phyloP scores from a whole-genome alignment of 2,888 invertebrate species.

The Himalopsyche kuldschensis region DNA sequence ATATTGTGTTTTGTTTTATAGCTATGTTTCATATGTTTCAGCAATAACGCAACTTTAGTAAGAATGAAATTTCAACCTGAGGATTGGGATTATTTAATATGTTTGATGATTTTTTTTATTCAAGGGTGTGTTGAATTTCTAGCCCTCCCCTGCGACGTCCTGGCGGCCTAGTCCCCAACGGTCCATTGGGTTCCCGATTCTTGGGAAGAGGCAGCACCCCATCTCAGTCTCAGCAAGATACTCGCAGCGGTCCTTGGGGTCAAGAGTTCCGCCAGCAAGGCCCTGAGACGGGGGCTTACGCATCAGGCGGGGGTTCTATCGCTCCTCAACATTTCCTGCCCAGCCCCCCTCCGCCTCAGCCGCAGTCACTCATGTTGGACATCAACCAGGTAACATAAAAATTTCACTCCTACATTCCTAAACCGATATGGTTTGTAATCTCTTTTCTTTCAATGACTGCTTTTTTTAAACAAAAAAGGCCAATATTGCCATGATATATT shows the following conservation, averaged over 20 bases:
- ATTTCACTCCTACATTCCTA: too few relatives aligned
- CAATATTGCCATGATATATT: neutral
- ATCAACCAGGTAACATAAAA: constrained; percentile 43
- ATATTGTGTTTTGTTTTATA: too few relatives aligned
- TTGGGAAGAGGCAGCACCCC: neutral
- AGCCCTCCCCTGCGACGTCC: constrained; percentile 32
- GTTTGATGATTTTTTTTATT: too few relatives aligned
- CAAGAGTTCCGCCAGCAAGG: constrained; percentile 44
- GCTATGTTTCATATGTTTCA: too few relatives aligned
- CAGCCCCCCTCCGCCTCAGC: constrained; percentile 42
- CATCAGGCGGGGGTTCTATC: neutral
- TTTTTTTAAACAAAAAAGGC: too few relatives aligned
- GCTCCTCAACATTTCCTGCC: constrained; percentile 42
- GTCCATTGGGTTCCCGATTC: constrained; percentile 39
- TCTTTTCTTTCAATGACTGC: neutral
- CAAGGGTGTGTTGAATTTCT: neutral
- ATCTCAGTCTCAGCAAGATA: neutral
- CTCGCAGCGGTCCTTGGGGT: constrained; percentile 12
- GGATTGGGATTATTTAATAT: too few relatives aligned
- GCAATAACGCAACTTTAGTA: too few relatives aligned
- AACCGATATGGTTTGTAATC: too few relatives aligned
- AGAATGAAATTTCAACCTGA: too few relatives aligned
- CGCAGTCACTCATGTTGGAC: constrained; percentile 40
- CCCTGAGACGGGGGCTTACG: constrained; percentile 23
- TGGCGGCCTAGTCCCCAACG: constrained; percentile 6